phyloP scores from a whole-genome alignment of 2,113 vertebrate genomes.

The Cynoglossus semilaevis region DNA sequence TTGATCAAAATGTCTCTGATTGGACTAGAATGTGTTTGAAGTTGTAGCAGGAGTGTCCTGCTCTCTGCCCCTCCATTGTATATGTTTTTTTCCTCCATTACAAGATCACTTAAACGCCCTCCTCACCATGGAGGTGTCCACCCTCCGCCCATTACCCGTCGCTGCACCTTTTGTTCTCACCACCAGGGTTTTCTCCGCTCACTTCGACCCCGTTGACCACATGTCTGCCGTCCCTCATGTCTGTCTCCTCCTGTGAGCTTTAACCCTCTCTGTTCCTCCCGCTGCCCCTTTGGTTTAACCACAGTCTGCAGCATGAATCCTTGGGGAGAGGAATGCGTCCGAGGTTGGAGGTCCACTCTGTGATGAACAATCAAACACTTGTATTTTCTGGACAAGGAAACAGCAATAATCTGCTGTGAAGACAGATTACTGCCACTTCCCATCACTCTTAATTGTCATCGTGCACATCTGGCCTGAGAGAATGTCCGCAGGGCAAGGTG shows the following conservation, averaged over 20 bases:
- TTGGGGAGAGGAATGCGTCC: conserved; percentile 30
- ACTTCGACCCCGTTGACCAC: background rate
- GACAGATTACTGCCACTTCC: conserved; percentile 74
- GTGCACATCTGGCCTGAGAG: conserved; percentile 67
- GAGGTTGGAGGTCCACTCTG: conserved; percentile 14
- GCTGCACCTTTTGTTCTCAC: background rate
- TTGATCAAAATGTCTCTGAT: conserved; percentile 29
- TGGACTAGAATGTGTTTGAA: conserved; percentile 66
- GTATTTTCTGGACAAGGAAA: conserved; percentile 37
- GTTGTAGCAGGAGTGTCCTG: conserved; percentile 46
- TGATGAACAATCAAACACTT: conserved; percentile 32
- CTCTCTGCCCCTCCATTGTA: conserved; percentile 23
- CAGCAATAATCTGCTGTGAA: conserved; percentile 61
- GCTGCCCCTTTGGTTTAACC: conserved; percentile 15
- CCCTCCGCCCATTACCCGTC: conserved; percentile 2
- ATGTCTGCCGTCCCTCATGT: conserved; percentile 19
- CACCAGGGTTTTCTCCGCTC: conserved; percentile 1
- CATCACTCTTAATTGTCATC: conserved; percentile 66
- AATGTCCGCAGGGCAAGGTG: conserved; percentile 29
- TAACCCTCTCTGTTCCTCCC: conserved; percentile 1
- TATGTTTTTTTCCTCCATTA: conserved; percentile 4
- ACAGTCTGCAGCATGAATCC: conserved; percentile 1
- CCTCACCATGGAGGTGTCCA: conserved; percentile 15
- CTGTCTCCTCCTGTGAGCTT: conserved; percentile 21
- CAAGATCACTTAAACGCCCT: conserved; percentile 12